phyloP scores from a whole-genome alignment of 2,888 invertebrate genomes.

The Arge pagana region DNA sequence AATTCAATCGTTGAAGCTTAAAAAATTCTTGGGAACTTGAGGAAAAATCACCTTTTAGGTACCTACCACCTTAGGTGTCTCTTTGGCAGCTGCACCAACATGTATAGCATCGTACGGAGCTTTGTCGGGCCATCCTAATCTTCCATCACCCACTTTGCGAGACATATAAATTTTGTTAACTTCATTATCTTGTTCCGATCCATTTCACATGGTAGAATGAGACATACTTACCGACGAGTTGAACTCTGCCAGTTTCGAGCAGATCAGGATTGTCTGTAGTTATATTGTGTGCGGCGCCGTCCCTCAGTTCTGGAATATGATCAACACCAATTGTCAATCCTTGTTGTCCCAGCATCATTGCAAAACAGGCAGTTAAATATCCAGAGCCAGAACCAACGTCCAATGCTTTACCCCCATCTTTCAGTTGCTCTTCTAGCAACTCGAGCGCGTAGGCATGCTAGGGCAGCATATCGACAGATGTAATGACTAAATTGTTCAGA shows the following conservation, averaged over 20 bases:
- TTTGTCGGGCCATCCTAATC: conserved; percentile 73
- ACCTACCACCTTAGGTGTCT: conserved; percentile 74
- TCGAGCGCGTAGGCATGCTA: conserved; percentile 93
- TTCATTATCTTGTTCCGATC: too few species aligned
- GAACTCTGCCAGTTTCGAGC: conserved; percentile 69
- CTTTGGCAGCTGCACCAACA: conserved; percentile 87
- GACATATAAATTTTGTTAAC: too few species aligned
- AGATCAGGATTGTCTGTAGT: conserved; percentile 72
- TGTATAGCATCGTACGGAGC: conserved; percentile 93
- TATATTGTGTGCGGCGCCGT: conserved; percentile 77
- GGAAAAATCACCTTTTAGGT: background rate
- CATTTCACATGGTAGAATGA: background rate
- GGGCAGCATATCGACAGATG: conserved; percentile 28
- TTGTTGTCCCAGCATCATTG: conserved; percentile 75
- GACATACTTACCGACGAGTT: conserved; percentile 68
- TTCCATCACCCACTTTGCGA: conserved; percentile 89
- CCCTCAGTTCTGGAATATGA: conserved; percentile 83
- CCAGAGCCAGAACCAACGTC: conserved; percentile 96
- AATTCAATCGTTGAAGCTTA: too few species aligned
- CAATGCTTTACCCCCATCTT: conserved; percentile 76
- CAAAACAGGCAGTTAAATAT: conserved; percentile 91
- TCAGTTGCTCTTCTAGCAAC: conserved; percentile 76
- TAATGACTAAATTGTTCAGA: background rate
- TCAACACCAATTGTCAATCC: conserved; percentile 84
- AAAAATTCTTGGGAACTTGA: background rate